A percentile compares a stretch with the other conserved stretches of the same genome.
Conservation (phyloP, 2,888 invertebrate species). For the Coecobrya sp. region DNA sequence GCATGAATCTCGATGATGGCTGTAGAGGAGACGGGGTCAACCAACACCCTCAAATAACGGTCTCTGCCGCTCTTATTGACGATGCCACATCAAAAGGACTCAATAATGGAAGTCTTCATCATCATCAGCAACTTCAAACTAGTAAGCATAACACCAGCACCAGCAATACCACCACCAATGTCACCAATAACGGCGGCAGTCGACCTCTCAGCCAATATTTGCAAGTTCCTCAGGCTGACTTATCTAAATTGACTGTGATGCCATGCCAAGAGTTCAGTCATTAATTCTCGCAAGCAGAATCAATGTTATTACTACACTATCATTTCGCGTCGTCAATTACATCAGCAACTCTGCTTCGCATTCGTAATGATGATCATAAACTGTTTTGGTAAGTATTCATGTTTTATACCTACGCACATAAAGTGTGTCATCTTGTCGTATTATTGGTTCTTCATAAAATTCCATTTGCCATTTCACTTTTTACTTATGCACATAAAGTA, state of each 20-base stretch:
- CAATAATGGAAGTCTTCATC: conserved; percentile 73
- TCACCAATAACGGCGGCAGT: conserved; percentile 35
- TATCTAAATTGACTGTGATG: conserved; percentile 84
- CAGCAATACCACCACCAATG: conserved; percentile 1
- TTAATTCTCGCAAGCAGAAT: conserved; percentile 57
- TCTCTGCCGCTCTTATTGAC: conserved; percentile 58
- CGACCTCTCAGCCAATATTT: conserved; percentile 76
- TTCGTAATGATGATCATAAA: not conserved
- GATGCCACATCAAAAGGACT: conserved; percentile 71
- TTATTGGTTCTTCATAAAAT: not conserved
- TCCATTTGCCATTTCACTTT: conserved; percentile 1
- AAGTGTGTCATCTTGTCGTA: not conserved
- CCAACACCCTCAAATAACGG: conserved; percentile 82
- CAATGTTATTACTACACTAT: conserved; percentile 10
- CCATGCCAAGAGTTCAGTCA: conserved; percentile 80
- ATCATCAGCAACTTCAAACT: conserved; percentile 43
- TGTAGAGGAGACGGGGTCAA: conserved; percentile 81
- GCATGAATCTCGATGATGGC: conserved; percentile 75
- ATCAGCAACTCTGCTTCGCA: conserved; percentile 30
- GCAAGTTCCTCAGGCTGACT: conserved; percentile 83
- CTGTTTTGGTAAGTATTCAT: not conserved
- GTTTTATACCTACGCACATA: not conserved
- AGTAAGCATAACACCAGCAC: not conserved
- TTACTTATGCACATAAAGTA: conserved; percentile 10
- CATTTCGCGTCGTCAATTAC: conserved; percentile 16